Conservation (phyloP, 1,140 invertebrate genomes). For the Cyphomyrmex costatus region DNA sequence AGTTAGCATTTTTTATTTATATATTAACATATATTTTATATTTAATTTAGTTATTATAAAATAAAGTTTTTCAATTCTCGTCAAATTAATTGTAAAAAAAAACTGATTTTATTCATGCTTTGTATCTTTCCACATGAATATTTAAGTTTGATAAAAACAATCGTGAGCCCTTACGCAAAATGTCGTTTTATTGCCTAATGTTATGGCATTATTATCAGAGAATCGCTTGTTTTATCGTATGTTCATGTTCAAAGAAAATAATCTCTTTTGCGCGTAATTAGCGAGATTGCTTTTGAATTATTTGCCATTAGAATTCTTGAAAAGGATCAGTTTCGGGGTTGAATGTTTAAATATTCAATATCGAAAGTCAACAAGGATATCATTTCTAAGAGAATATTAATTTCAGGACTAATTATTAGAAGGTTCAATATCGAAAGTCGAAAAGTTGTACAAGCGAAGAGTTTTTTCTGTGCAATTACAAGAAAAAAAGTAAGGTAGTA, state of each 20-base stretch:
- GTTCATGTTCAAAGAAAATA: neutral
- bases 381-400: neutral
- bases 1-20: neutral
- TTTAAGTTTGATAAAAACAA: neutral
- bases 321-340: neutral
- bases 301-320: neutral
- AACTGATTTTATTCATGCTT: neutral
- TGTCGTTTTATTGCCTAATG: conserved; percentile 15
- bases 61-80: neutral
- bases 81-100: neutral
- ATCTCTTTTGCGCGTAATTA: neutral
- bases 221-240: neutral
- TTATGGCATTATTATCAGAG: neutral
- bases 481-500: conserved; percentile 22
- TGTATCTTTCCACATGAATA: neutral
- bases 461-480: neutral
- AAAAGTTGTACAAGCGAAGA: no score
- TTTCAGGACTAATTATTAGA: neutral
- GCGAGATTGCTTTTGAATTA: neutral
- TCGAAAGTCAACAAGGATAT: neutral
- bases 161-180: neutral
- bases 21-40: neutral
- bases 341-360: neutral
- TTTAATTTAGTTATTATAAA: neutral
- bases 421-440: neutral